A percentile compares a stretch with the other conserved stretches of the same genome.
Evolutionary conservation across 2,797 vertebrate species (phyloP).

Genomic region (Streptopelia turtur): DNA sequence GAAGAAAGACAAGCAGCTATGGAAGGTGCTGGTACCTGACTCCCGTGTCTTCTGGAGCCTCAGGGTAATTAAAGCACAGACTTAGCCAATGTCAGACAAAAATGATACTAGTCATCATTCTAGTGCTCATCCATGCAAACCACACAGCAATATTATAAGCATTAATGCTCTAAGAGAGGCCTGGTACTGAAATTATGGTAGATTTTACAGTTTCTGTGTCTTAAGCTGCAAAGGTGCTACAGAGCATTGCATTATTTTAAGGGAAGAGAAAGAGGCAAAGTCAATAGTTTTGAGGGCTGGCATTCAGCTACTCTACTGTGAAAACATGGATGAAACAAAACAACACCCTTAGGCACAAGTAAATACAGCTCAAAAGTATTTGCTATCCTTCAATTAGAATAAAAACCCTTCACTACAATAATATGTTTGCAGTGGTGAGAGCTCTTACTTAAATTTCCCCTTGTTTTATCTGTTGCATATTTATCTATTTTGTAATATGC

Average conservation of each 20-base stretch:
- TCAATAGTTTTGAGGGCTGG: not conserved
- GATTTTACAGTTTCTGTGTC: not conserved
- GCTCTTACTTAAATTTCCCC: not conserved
- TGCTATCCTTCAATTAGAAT: constrained; percentile 11
- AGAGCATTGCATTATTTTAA: not conserved
- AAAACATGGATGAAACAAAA: constrained; percentile 24
- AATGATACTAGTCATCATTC: not conserved
- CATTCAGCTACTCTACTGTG: not conserved
- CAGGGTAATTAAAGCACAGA: not conserved
- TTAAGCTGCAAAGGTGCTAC: not conserved
- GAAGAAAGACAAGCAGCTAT: not conserved
- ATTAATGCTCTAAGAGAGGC: not conserved
- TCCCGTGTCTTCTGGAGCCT: not conserved
- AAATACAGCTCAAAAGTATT: constrained; percentile 50
- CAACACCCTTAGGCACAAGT: constrained; percentile 12
- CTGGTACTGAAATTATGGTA: not conserved
- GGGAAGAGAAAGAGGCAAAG: not conserved
- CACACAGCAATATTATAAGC: not conserved
- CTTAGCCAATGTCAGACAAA: not conserved
- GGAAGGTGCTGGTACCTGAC: not conserved
- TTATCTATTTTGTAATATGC: not conserved
- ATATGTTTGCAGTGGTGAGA: not conserved
- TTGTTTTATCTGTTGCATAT: not conserved
- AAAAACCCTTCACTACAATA: constrained; percentile 7
- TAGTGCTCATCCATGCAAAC: not conserved